Conservation (phyloP, 2,113 vertebrate species). For the Oryzias curvinotus region DNA sequence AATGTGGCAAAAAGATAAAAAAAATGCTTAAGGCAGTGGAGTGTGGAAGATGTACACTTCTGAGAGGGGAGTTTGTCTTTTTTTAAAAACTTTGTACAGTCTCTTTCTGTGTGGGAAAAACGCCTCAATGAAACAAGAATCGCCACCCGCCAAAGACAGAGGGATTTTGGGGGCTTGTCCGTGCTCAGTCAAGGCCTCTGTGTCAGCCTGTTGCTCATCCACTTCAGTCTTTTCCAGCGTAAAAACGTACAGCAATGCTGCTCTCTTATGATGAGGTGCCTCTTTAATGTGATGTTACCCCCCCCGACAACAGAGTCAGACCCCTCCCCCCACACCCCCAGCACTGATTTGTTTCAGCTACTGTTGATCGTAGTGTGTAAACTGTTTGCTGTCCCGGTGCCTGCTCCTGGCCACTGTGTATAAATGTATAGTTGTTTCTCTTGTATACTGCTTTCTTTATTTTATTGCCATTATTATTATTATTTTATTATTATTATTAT, state of each 20-base stretch:
- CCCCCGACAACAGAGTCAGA: conserved; percentile 42
- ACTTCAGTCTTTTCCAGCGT: conserved; percentile 30
- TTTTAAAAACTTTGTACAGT: conserved; percentile 66
- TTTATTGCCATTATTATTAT: conserved; percentile 67
- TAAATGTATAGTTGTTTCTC: conserved; percentile 80
- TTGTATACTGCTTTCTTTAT: conserved; percentile 77
- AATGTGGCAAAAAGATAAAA: conserved; percentile 63
- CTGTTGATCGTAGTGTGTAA: conserved; percentile 66
- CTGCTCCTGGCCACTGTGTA: conserved; percentile 79
- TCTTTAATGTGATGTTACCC: conserved; percentile 66
- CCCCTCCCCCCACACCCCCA: conserved; percentile 38
- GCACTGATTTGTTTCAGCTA: conserved; percentile 68
- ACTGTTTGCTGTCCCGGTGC: conserved; percentile 75
- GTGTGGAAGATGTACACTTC: conserved; percentile 43
- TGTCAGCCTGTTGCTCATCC: conserved; percentile 24
- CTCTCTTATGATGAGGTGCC: conserved; percentile 69
- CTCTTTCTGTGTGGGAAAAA: conserved; percentile 50
- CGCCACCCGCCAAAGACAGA: conserved; percentile 12
- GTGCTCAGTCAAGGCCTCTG: background rate
- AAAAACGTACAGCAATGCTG: conserved; percentile 62
- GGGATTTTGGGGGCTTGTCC: conserved; percentile 17
- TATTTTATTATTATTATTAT: conserved; percentile 64
- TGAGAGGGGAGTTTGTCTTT: conserved; percentile 52
- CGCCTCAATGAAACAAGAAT: conserved; percentile 60
- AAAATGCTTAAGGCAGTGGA: conserved; percentile 53